Percentiles rank a stretch among this genome's conserved stretches.
Evolutionary conservation across 2,113 vertebrate genomes (phyloP).

Genomic region (Marmota monax): DNA sequence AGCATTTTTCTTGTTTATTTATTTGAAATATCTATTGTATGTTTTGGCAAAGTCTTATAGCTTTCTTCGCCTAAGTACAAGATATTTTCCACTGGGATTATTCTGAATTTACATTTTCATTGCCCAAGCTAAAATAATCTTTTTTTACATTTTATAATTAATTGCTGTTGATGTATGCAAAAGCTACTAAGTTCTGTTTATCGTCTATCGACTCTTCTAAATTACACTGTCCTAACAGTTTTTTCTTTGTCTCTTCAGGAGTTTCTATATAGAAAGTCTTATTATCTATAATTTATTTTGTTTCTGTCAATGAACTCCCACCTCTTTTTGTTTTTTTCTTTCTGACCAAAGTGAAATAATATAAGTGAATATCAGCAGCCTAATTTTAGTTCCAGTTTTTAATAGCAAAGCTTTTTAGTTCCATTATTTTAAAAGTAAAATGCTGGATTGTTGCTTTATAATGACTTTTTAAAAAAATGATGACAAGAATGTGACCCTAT

Average conservation of each 20-base stretch:
- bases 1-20: background rate
- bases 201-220: background rate
- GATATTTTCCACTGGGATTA: background rate
- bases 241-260: background rate
- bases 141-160: constrained; percentile 14
- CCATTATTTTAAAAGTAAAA: constrained; percentile 27
- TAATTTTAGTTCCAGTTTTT: background rate
- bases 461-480: background rate
- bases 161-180: constrained; percentile 43
- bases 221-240: constrained; percentile 12
- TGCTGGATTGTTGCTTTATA: background rate
- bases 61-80: background rate
- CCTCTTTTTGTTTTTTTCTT: background rate
- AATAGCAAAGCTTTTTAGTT: background rate
- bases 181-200: constrained; percentile 16
- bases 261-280: constrained; percentile 20
- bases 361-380: background rate
- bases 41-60: background rate
- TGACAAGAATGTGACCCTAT: background rate
- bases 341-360: background rate
- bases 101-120: constrained; percentile 29
- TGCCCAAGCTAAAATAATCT: background rate
- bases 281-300: constrained; percentile 1
- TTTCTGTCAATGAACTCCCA: background rate
- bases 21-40: background rate